Base-by-base conservation (phyloP, 2,797 vertebrate species). In the Anolis apletophallus region DNA sequence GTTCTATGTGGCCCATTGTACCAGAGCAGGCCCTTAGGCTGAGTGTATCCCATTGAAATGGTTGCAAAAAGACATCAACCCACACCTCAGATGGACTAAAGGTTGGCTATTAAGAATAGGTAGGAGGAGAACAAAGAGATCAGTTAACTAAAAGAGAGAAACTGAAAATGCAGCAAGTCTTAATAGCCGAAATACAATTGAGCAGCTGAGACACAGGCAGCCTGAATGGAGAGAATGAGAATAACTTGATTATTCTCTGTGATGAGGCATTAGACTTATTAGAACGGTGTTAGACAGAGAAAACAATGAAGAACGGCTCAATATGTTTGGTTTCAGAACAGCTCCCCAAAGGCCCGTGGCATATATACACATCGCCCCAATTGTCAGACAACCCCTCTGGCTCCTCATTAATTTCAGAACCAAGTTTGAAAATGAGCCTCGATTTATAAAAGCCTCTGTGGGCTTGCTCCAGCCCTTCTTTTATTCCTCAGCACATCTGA, bases 381-480 rank as follows among this genome's bases (percentile, higher is more conserved):
- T 91, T 89, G 93, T 92, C 90, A 93, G 89, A 81, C 77, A 90
- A 87, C 84, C 94, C 91, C 89, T 88, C 84, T 84, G 88, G 83
- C 89, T 93, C 86, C 78, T 94, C 93, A 90, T 95, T 94, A 93
- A 92, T 94, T 94, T 93, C 87, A 91, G 80, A 92, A 88, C 54
- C 55, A 88, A 84, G 83, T 86, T 85, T 87, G 81, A 93, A 92
- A 95, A 94, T 87, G 84, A 93, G 89, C 83, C 91, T 93, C 89
- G 88, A 92, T 94, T 87, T 94, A 93, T 78, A 88, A 94, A 94
- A 91, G 75, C 89, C 93, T 94, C 93, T 75, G 86, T 1, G 80
- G 91, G 89, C 91, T 92, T 90, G 75, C 80, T 94, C 32, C 0
- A 71, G 81, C 86, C 87, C 90, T 87, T 89, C 85, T 93, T 81